These are phyloP conservation scores for Eurois occulta DNA, from an alignment of 2,888 invertebrate species.

Conservation along the genomic window DNA sequence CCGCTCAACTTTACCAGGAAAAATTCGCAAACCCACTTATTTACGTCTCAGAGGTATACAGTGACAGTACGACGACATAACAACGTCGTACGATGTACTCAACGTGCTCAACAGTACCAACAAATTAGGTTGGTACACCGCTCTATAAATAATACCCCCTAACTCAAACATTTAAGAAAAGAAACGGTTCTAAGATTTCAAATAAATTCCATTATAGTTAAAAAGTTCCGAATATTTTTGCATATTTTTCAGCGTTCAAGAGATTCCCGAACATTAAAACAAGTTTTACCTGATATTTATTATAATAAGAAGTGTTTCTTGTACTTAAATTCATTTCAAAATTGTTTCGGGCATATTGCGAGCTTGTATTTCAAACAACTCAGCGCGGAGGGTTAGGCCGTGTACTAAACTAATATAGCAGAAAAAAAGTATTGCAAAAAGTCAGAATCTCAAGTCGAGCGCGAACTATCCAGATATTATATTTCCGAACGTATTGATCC, in stretches of 20 bases:
- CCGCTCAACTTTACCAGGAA: conserved; percentile 86
- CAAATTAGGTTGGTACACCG: conserved; percentile 56
- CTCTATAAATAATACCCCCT: conserved; percentile 47
- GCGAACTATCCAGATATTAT: conserved; percentile 87
- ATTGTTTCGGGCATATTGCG: conserved; percentile 41
- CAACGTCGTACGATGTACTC: conserved; percentile 65
- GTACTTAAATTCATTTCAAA: conserved; percentile 42
- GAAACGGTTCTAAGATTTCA: conserved; percentile 48
- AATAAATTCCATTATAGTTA: conserved; percentile 57
- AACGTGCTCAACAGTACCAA: conserved; percentile 53
- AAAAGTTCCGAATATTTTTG: conserved; percentile 60
- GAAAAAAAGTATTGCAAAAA: conserved; percentile 77
- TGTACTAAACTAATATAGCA: conserved; percentile 77
- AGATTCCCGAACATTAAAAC: conserved; percentile 51
- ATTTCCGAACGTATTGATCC: conserved; percentile 89
- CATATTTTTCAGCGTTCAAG: conserved; percentile 55
- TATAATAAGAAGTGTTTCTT: conserved; percentile 43
- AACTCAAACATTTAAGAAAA: conserved; percentile 50
- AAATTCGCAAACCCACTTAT: conserved; percentile 88
- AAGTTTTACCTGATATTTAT: conserved; percentile 50
- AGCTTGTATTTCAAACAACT: conserved; percentile 62
- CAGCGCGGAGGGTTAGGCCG: conserved; percentile 60
- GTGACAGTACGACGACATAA: conserved; percentile 76
- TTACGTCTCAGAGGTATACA: conserved; percentile 84
- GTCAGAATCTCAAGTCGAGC: conserved; percentile 79